Evolutionary conservation across 2,888 invertebrate species (phyloP).

Genomic region (Papilio gigon): DNA sequence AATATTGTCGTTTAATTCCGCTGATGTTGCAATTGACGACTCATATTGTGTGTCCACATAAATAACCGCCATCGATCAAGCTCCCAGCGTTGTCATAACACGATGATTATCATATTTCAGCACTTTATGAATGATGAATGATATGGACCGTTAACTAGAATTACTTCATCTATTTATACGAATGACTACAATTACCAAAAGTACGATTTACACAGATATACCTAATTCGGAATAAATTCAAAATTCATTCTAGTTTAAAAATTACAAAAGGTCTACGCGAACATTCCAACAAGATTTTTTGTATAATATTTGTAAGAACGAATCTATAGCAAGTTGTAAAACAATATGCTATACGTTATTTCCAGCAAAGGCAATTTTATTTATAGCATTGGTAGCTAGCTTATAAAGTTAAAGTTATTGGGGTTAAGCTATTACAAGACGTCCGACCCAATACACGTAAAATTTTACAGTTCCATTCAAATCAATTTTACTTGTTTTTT

Average conservation of each 20-base stretch:
- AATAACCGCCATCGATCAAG: slow-evolving; percentile 33
- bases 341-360: too few species aligned
- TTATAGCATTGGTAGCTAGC: not conserved
- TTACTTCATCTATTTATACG: not conserved
- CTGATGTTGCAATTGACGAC: slow-evolving; percentile 30
- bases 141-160: slow-evolving; percentile 15
- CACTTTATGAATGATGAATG: slow-evolving; percentile 22
- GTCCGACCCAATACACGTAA: slow-evolving; percentile 5
- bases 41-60: slow-evolving; percentile 19
- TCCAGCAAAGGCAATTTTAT: not conserved
- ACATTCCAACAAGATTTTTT: too few species aligned
- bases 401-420: not conserved
- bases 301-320: too few species aligned
- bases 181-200: not conserved
- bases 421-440: not conserved
- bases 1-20: slow-evolving; percentile 17
- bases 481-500: not conserved
- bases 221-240: too few species aligned
- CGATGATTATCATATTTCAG: slow-evolving; percentile 26
- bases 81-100: slow-evolving; percentile 19
- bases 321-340: too few species aligned
- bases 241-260: too few species aligned
- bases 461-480: not conserved
- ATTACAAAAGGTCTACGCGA: too few species aligned
- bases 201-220: not conserved